Conservation (phyloP, 1,140 invertebrate species). For the Drosophila hydei region DNA sequence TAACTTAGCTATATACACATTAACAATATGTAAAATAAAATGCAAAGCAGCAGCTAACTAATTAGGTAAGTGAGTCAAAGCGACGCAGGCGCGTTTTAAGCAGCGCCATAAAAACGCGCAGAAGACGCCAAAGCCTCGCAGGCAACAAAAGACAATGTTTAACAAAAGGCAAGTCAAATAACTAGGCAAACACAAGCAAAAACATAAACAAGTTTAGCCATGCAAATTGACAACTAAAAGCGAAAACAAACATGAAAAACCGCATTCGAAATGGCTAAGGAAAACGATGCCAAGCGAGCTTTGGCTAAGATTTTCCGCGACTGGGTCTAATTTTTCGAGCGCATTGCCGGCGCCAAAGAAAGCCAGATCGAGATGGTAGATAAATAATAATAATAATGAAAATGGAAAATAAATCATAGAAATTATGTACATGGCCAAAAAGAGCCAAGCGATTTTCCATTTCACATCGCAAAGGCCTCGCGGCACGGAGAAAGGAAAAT, state of each 20-base stretch:
- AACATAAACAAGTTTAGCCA: constrained; percentile 59
- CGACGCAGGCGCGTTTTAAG: constrained; percentile 24
- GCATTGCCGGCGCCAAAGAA: constrained; percentile 52
- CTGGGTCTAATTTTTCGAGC: constrained; percentile 24
- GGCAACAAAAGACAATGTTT: constrained; percentile 4
- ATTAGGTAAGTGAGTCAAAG: constrained; percentile 25
- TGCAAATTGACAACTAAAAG: constrained; percentile 60
- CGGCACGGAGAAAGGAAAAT: constrained; percentile 70
- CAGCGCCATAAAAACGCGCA: constrained; percentile 23
- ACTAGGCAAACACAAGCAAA: constrained; percentile 14
- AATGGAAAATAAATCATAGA: constrained; percentile 74
- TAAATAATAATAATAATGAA: constrained; percentile 65
- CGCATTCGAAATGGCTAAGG: constrained; percentile 53
- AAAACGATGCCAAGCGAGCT: constrained; percentile 52
- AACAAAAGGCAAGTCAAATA: constrained; percentile 4
- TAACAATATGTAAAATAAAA: neutral
- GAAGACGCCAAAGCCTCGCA: constrained; percentile 20
- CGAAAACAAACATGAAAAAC: constrained; percentile 41
- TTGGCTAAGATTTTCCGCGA: constrained; percentile 31
- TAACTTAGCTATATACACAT: constrained; percentile 35
- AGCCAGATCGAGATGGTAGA: constrained; percentile 37
- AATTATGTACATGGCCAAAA: constrained; percentile 62
- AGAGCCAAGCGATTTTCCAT: constrained; percentile 68
- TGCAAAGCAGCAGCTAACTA: neutral
- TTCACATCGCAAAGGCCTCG: constrained; percentile 57